Conservation (phyloP, 2,797 vertebrate genomes). For the Phylloscopus collybita region DNA sequence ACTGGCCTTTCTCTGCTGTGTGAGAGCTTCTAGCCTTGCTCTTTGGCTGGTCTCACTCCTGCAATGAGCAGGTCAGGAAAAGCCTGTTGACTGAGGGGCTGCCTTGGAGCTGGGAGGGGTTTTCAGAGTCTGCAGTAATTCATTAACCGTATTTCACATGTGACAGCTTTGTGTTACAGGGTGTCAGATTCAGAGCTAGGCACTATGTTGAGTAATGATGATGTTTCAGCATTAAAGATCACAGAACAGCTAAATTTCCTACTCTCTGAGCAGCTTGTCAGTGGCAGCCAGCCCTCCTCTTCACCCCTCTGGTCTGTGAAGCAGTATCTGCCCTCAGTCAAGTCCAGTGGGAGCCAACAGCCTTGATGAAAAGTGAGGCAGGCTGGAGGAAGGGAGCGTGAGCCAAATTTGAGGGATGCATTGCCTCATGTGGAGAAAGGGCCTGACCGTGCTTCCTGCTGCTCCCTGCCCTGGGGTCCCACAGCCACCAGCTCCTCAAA, state of each 20-base stretch:
- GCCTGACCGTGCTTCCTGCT: background rate
- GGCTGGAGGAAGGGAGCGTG: fast-evolving
- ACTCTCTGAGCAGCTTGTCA: background rate
- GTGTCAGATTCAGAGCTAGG: background rate
- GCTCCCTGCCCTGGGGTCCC: background rate
- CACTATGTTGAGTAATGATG: background rate
- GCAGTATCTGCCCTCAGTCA: background rate
- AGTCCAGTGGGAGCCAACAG: background rate
- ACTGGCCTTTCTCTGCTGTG: background rate
- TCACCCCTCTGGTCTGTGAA: background rate
- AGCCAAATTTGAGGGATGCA: background rate
- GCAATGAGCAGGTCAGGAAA: background rate
- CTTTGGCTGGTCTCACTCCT: background rate
- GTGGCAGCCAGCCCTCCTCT: background rate
- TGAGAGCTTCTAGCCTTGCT: background rate
- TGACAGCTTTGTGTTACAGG: background rate
- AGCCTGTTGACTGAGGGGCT: background rate
- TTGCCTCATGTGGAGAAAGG: background rate
- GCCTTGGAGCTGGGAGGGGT: background rate
- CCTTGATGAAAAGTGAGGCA: background rate
- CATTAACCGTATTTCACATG: background rate
- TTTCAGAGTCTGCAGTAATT: background rate
- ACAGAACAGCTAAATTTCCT: background rate
- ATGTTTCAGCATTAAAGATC: background rate
- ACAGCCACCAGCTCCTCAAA: background rate